Base-by-base conservation (phyloP, 2,888 invertebrate genomes). In the Nesidiocoris tenuis region DNA sequence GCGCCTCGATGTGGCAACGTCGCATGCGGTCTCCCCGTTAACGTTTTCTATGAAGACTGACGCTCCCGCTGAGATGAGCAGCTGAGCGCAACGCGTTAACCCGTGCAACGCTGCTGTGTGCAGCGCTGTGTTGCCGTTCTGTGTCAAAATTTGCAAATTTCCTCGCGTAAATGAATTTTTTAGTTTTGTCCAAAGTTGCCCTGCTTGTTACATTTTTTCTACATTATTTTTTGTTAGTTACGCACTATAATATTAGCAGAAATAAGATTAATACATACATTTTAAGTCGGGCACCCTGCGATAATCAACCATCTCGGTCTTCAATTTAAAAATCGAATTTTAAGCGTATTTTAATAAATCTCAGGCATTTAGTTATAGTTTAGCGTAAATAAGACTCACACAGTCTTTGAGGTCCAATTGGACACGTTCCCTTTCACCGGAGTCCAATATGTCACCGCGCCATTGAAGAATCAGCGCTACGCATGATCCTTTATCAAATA, bases 31-130 rank as follows among this genome's bases (percentile, higher is more conserved):
- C 79, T 87, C 83, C 80, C 87, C 87, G 77, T 88, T 87, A 77
- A 85, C 85, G 82, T 90, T 90, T 83, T 89, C 89, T 39, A 85
- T 82, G 81, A 89, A 89, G 59, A 90, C 82, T 1, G 88, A 87
- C 16, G 88, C 86, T 7, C 88, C 87, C 79, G 87, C 86, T 39
- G 85, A 84, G 23, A 90, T 85, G 25, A 90, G 83, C 55, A 88
- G 83, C 83, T 90, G 89, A 2, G 89, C 89, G 83, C 90, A 89
- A 75, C 87, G 84, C 80, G 86, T 86, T 61, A 90, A 83, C 0
- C 90, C 90, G 12, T 87, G 87, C 18, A 85, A 83, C 5, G 90
- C 88, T 3, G 90, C 90, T 83, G 87, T 87, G 82, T 90, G 90
- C n/a, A 90, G 83, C 7, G 89, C 88, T 23, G 89, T 90, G 82